These are phyloP conservation scores for Raphicerus campestris DNA, from an alignment of 2,113 vertebrate genomes.

Conservation along the genomic window DNA sequence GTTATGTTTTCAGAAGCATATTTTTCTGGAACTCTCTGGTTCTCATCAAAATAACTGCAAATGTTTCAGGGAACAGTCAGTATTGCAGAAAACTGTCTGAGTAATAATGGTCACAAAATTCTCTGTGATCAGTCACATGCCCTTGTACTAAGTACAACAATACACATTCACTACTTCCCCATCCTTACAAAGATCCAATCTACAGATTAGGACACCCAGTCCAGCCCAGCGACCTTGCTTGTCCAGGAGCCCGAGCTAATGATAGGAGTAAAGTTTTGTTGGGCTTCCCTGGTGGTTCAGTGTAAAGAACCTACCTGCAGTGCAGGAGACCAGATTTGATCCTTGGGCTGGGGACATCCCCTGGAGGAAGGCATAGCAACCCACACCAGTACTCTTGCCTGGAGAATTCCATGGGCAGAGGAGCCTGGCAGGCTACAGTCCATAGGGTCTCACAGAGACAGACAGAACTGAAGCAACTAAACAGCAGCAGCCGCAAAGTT, in stretches of 20 bases:
- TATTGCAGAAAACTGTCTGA: background rate
- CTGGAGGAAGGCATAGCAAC: background rate
- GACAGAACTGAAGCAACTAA: background rate
- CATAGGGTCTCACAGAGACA: background rate
- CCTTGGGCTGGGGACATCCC: background rate
- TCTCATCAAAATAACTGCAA: background rate
- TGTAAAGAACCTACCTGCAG: background rate
- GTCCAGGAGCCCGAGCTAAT: background rate
- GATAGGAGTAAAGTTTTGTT: background rate
- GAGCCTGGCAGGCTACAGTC: background rate
- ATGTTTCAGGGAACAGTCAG: background rate
- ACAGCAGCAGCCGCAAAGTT: background rate
- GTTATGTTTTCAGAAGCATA: background rate
- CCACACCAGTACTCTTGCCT: background rate
- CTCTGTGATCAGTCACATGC: background rate
- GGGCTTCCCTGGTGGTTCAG: background rate
- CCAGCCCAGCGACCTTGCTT: background rate
- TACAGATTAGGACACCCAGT: background rate
- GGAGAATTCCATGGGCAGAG: background rate
- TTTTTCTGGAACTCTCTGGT: background rate
- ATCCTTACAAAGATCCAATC: background rate
- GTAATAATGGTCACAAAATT: background rate
- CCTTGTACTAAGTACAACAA: background rate
- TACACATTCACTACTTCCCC: background rate
- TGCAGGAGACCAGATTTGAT: background rate